Percentiles rank a stretch among this genome's conserved stretches.
phyloP scores from a whole-genome alignment of 2,113 vertebrate species.

The Taxidea taxus region DNA sequence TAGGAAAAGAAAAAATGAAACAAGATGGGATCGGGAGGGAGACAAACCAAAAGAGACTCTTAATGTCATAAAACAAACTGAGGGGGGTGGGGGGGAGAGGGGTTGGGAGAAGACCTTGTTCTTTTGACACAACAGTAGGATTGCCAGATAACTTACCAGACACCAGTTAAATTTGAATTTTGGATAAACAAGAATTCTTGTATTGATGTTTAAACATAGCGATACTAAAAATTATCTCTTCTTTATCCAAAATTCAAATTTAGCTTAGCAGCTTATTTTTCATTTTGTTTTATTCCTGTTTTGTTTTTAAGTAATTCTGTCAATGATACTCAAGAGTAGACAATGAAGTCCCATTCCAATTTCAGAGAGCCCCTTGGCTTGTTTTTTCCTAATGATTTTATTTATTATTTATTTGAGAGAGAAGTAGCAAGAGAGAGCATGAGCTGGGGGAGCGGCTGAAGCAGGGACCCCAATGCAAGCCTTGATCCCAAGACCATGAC shows the following conservation, averaged over 20 bases:
- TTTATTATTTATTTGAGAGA: background rate
- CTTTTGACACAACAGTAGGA: background rate
- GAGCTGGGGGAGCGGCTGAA: background rate
- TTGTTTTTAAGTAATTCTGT: background rate
- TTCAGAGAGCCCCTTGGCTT: background rate
- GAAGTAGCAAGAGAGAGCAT: background rate
- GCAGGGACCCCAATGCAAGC: background rate
- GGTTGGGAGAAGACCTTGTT: background rate
- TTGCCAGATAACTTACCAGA: background rate
- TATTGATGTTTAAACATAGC: background rate
- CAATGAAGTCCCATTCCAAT: background rate
- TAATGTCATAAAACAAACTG: too few species aligned
- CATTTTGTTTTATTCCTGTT: background rate
- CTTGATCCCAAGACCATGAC: background rate
- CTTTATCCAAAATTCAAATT: background rate
- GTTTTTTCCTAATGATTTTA: background rate
- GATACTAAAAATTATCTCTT: background rate
- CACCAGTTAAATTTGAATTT: background rate
- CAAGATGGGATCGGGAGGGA: too few species aligned
- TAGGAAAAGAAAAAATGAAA: too few species aligned
- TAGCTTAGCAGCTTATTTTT: background rate
- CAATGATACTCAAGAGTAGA: background rate
- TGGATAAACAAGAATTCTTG: background rate
- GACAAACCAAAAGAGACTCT: too few species aligned
- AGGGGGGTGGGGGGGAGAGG: too few species aligned